A percentile compares a stretch with the other conserved stretches of the same genome.
Conservation (phyloP, 2,888 invertebrate species). For the Synergus laeviventris region DNA sequence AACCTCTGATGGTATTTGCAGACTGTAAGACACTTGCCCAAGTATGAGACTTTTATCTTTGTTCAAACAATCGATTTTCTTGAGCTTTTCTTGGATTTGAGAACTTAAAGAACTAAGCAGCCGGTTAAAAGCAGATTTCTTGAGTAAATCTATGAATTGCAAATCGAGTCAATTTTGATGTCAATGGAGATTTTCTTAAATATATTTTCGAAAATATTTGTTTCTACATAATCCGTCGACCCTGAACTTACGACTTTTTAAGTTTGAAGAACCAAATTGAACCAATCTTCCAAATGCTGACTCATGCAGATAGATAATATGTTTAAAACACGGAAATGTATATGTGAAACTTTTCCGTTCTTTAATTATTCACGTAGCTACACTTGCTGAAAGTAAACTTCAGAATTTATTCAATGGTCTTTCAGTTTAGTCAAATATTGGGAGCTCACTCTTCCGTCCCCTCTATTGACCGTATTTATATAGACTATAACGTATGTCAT, state of each 20-base stretch:
- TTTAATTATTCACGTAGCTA: background rate
- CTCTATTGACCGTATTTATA: too few species aligned
- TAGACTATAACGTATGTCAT: too few species aligned
- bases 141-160: background rate
- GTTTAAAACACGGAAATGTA: background rate
- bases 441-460: background rate
- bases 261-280: background rate
- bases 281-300: too few species aligned
- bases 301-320: background rate
- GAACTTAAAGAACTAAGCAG: background rate
- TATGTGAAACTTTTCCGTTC: background rate
- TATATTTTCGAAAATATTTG: too few species aligned
- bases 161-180: too few species aligned
- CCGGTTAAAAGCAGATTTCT: background rate
- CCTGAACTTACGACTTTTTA: background rate
- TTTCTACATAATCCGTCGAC: too few species aligned
- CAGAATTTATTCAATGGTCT: background rate
- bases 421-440: background rate
- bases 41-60: background rate
- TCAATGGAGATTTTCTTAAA: too few species aligned
- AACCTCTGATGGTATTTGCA: background rate
- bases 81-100: background rate
- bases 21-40: background rate
- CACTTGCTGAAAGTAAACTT: background rate
- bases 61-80: background rate